Percentiles rank a stretch among this genome's conserved stretches.
Conservation (phyloP, 2,113 vertebrate genomes). For the Oncorhynchus nerka region DNA sequence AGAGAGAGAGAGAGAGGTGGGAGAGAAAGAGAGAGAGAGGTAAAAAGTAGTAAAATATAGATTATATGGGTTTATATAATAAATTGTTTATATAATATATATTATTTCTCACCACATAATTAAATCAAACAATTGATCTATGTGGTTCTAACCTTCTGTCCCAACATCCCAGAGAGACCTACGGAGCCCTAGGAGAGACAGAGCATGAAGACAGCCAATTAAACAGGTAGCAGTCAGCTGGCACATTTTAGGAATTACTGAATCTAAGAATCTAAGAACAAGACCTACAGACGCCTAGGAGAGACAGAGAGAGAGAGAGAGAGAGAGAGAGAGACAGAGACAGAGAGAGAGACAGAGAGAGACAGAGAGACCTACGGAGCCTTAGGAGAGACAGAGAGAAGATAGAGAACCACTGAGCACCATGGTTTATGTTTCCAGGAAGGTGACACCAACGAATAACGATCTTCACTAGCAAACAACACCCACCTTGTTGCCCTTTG, state of each 20-base stretch:
- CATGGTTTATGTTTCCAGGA: too few relatives aligned
- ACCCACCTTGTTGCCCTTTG: constrained; percentile 63
- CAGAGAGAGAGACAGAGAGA: too few relatives aligned
- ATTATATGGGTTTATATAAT: neutral
- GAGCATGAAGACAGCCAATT: too few relatives aligned
- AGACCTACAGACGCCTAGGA: constrained; percentile 47
- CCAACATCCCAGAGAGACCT: constrained; percentile 69
- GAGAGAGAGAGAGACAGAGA: too few relatives aligned
- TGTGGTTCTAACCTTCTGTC: constrained; percentile 59
- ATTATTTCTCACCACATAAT: constrained; percentile 28
- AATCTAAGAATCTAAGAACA: too few relatives aligned
- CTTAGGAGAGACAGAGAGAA: constrained; percentile 23
- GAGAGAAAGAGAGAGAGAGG: neutral
- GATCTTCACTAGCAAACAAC: constrained; percentile 43
- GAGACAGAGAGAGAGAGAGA: too few relatives aligned
- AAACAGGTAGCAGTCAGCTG: too few relatives aligned
- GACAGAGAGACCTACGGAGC: constrained; percentile 23
- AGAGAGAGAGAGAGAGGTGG: neutral
- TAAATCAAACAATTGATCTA: too few relatives aligned
- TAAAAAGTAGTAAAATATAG: neutral
- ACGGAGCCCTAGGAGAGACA: constrained; percentile 49
- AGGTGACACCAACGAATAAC: constrained; percentile 45
- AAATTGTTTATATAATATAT: too few relatives aligned
- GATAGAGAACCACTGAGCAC: too few relatives aligned
- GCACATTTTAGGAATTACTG: too few relatives aligned